Base-by-base conservation (phyloP, 2,888 invertebrate genomes). In the Harpalus rubripes region DNA sequence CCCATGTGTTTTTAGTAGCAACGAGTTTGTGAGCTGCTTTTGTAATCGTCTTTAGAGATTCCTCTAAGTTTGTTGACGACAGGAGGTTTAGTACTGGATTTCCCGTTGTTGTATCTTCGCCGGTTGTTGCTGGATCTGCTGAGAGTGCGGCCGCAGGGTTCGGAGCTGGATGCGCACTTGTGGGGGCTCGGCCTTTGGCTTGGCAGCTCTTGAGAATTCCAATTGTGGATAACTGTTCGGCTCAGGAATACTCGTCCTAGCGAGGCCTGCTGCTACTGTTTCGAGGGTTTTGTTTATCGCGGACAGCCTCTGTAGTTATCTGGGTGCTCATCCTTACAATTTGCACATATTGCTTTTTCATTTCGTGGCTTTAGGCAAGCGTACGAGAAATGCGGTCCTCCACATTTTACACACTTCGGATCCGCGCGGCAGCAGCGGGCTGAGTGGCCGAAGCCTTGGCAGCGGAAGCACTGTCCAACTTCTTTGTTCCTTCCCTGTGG, bases 361-460 rank as follows among this genome's bases (percentile, higher is more conserved):
- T 15, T 12, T 18, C 12, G 10, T 39, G 58, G 16, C 12, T 84
- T 84, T 8, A 7, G 10, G 63, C 79, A 79, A 4, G 12, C 41
- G 26, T 16, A 8, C 6, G 59, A 39, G 22, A 39, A 22, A 44
- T 79, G 78, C 7, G n/a, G 4, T 10, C 59, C 63, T 26, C 79
- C 61, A 61, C 84, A 83, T 18, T 58, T 81, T 6, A 22, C 44
- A n/a, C 65, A 83, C 15, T 12, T 52, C 1, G 44, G 41, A 12
- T 74, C 56, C 4, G 18, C 74, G 2, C 32, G 18, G n/a, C 83
- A 83, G 56, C 44, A 65, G 12, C 58, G 44, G 12, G 52, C 52
- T 10, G 56, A 32, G 58, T 79, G 84, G n/a, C 61, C 61, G 44
- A 80, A 84, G 7, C 32, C 18, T 63, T 84, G 79, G 39, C 84